phyloP scores from a whole-genome alignment of 2,797 vertebrate genomes.

The Labeo calbasu region DNA sequence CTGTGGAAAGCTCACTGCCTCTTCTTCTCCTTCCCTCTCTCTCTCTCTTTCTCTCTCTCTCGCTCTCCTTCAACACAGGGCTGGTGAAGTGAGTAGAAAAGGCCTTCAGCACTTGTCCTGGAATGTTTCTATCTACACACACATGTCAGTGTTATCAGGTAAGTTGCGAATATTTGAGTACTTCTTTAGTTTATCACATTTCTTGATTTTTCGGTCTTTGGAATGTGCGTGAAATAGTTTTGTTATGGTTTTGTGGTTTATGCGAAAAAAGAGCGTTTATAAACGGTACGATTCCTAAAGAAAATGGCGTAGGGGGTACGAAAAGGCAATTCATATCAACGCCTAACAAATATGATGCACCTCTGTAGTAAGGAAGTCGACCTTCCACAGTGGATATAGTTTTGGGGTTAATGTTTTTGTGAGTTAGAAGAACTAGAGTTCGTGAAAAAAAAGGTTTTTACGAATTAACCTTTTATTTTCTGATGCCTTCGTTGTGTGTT shows the following conservation, averaged over 20 bases:
- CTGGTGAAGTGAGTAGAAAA: conserved; percentile 46
- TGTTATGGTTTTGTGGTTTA: not conserved
- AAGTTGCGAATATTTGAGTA: conserved; percentile 51
- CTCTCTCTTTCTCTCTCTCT: conserved; percentile 40
- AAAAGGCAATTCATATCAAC: not conserved
- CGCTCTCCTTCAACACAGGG: conserved; percentile 54
- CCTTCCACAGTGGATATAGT: conserved; percentile 10
- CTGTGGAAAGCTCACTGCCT: conserved; percentile 63
- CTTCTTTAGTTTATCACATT: conserved; percentile 2
- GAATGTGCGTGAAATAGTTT: not conserved
- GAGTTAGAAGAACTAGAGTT: not conserved
- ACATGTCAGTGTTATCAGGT: conserved; percentile 48
- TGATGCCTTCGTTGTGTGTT: conserved; percentile 28
- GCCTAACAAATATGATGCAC: conserved; percentile 4
- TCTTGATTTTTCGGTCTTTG: conserved; percentile 4
- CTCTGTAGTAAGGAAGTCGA: not conserved
- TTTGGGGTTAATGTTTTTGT: conserved; percentile 33
- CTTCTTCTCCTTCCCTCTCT: conserved; percentile 26
- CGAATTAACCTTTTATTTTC: conserved; percentile 42
- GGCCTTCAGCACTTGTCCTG: conserved; percentile 50
- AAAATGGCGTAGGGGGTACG: conserved; percentile 11
- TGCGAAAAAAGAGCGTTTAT: not conserved
- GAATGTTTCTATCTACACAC: conserved; percentile 47
- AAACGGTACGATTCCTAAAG: not conserved
- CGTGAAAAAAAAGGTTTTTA: conserved; percentile 10